These are phyloP conservation scores for Melieria omissa DNA, from an alignment of 2,888 invertebrate genomes.

Conservation along the genomic window DNA sequence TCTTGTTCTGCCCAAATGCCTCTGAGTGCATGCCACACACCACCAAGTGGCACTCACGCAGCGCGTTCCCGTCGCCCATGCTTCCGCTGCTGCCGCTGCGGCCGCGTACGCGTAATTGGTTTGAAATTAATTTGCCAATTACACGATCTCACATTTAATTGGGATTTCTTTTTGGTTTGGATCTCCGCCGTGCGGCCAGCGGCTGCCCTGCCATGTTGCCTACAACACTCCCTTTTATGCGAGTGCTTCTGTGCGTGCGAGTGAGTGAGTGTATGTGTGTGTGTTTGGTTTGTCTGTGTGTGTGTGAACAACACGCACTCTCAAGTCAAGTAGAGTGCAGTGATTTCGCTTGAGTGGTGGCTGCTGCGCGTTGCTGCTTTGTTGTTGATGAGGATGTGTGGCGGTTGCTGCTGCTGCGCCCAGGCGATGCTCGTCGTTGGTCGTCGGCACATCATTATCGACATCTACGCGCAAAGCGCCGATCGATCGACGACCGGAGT, in stretches of 20 bases:
- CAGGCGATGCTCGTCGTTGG: background rate
- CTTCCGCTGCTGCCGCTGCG: constrained; percentile 24
- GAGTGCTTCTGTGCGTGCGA: background rate
- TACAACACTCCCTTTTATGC: background rate
- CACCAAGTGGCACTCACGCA: no score
- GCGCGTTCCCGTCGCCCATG: background rate
- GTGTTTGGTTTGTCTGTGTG: background rate
- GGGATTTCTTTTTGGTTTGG: constrained; percentile 52
- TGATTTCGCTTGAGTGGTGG: no score
- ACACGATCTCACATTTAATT: constrained; percentile 66
- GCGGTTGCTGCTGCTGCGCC: background rate
- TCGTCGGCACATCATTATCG: constrained; percentile 31
- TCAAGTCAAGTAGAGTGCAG: no score
- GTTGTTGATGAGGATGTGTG: constrained; percentile 1
- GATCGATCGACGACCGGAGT: no score
- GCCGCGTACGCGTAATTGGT: constrained; percentile 62
- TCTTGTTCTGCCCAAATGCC: background rate
- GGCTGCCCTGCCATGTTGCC: constrained; percentile 21
- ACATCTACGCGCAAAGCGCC: no score
- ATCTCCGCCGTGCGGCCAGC: constrained; percentile 36
- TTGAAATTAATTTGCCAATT: constrained; percentile 66
- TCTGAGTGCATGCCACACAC: background rate
- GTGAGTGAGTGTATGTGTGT: background rate
- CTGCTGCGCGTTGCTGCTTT: background rate
- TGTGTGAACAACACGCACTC: no score